Percentiles rank a stretch among this genome's conserved stretches.
These are phyloP conservation scores for Psittacus erithacus DNA, from an alignment of 2,113 vertebrate species.

Conservation along the genomic window DNA sequence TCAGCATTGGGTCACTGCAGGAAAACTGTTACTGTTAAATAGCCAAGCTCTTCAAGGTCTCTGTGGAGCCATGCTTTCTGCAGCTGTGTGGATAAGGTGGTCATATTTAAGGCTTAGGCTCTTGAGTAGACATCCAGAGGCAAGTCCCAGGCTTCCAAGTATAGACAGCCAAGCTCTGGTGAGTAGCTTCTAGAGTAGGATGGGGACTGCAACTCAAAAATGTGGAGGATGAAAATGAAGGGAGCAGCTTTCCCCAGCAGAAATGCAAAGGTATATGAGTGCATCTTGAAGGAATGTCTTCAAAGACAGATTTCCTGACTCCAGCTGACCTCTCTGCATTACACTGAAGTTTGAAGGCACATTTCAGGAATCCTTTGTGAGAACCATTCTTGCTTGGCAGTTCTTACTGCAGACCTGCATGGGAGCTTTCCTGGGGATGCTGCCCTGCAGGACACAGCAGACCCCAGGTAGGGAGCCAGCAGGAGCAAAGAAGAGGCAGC, in stretches of 20 bases:
- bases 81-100: not conserved
- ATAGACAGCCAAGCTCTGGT: fast-evolving
- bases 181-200: not conserved
- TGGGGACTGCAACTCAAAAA: not conserved
- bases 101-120: not conserved
- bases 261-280: not conserved
- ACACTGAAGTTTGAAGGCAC: not conserved
- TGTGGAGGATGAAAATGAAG: not conserved
- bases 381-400: not conserved
- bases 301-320: not conserved
- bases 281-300: not conserved
- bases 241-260: not conserved
- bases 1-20: not conserved
- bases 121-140: not conserved
- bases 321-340: not conserved
- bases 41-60: not conserved
- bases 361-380: not conserved
- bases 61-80: not conserved
- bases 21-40: not conserved
- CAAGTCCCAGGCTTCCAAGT: not conserved
- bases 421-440: not conserved
- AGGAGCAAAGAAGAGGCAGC: not conserved
- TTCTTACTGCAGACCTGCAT: not conserved
- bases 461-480: not conserved
- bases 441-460: not conserved